phyloP scores from a whole-genome alignment of 2,113 vertebrate genomes.

The Falco punctatus region DNA sequence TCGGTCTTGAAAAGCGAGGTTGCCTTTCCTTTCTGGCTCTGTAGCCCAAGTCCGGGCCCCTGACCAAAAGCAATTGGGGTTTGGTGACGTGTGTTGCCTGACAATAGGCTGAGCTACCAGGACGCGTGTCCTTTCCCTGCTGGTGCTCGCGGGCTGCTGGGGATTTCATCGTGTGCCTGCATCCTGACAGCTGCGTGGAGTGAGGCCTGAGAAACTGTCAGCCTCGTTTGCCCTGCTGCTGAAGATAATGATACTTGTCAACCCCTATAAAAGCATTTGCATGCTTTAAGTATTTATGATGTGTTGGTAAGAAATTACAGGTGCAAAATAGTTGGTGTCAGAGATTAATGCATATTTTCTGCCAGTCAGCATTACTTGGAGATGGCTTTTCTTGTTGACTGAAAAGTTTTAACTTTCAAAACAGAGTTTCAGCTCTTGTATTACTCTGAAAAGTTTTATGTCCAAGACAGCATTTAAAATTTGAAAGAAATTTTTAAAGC shows the following conservation, averaged over 20 bases:
- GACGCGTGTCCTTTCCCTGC: background rate
- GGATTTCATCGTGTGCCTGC: background rate
- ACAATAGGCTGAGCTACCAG: background rate
- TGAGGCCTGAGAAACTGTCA: background rate
- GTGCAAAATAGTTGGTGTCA: background rate
- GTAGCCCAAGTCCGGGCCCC: background rate
- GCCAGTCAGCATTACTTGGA: background rate
- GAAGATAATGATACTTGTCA: background rate
- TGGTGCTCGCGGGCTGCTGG: background rate
- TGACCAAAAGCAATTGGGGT: background rate
- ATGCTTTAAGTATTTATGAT: background rate
- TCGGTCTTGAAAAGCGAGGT: background rate
- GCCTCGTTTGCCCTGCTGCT: background rate
- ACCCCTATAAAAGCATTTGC: background rate
- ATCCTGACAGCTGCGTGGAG: background rate
- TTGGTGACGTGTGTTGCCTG: background rate
- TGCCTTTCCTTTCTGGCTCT: background rate
- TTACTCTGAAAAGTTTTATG: background rate
- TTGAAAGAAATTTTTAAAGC: background rate
- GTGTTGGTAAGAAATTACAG: background rate
- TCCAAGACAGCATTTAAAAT: background rate
- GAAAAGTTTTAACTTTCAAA: background rate
- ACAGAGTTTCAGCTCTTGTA: background rate
- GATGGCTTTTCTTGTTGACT: background rate
- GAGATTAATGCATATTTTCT: background rate